A percentile compares a stretch with the other conserved stretches of the same genome.
Conservation (phyloP, 2,113 vertebrate species). For the Hylia prasina region DNA sequence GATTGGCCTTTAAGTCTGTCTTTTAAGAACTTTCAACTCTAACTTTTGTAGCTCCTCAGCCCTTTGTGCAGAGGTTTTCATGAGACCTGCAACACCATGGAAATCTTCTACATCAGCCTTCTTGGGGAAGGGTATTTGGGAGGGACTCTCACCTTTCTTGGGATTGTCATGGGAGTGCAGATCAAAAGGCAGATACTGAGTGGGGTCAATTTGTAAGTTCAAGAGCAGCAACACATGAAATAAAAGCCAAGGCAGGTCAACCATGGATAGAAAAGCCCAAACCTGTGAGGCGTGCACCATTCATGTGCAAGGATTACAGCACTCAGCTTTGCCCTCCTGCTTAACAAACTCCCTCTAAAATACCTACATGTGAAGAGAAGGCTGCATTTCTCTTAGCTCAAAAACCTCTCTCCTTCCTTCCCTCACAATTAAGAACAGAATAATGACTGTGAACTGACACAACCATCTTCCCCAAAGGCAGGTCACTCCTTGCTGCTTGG, state of each 20-base stretch:
- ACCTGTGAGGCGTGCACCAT: fast-evolving
- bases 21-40: background rate
- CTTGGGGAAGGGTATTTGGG: background rate
- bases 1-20: background rate
- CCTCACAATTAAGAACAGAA: background rate
- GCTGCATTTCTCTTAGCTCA: background rate
- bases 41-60: background rate
- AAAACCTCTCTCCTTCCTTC: background rate
- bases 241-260: background rate
- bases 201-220: background rate
- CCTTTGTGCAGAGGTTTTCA: background rate
- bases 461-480: background rate
- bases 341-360: background rate
- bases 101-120: background rate
- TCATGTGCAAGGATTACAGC: background rate
- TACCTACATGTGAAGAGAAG: background rate
- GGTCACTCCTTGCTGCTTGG: background rate
- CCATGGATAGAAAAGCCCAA: background rate
- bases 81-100: background rate
- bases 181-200: background rate
- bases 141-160: background rate
- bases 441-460: background rate
- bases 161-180: background rate
- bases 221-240: background rate
- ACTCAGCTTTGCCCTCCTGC: background rate